Conservation (phyloP, 2,797 vertebrate species). For the Schizopygopsis malacanthus region DNA sequence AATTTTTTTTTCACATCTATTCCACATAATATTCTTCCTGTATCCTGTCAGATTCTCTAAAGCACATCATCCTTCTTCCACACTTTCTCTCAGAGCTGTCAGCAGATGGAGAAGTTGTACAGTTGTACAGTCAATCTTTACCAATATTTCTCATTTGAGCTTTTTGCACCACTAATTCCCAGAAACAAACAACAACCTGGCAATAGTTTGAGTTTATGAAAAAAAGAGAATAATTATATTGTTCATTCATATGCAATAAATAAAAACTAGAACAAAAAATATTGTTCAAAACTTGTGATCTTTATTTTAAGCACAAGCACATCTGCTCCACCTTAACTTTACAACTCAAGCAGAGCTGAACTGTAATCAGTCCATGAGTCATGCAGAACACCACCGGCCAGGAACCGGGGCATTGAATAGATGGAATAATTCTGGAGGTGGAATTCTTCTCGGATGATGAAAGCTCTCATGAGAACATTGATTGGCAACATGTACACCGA, state of each 20-base stretch:
- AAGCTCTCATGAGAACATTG: slow-evolving; percentile 15
- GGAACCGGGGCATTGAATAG: neutral
- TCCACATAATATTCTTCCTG: slow-evolving; percentile 2
- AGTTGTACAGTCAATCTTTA: neutral
- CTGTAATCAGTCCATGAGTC: slow-evolving; percentile 17
- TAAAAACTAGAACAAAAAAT: neutral
- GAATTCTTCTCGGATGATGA: slow-evolving; percentile 42
- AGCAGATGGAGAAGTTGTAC: neutral
- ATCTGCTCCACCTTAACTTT: slow-evolving; percentile 39
- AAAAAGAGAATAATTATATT: neutral
- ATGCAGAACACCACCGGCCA: neutral
- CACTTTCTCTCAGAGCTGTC: slow-evolving; percentile 1
- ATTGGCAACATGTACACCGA: slow-evolving; percentile 22
- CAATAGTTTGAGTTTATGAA: slow-evolving; percentile 3
- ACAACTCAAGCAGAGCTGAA: slow-evolving; percentile 28
- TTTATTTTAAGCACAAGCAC: slow-evolving; percentile 7
- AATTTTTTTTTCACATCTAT: neutral
- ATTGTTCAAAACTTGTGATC: neutral
- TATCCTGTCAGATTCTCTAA: neutral
- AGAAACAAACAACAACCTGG: neutral
- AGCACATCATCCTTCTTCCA: neutral
- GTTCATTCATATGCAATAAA: neutral
- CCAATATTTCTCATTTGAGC: slow-evolving; percentile 2
- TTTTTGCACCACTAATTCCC: neutral
- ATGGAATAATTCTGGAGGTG: slow-evolving; percentile 23